phyloP scores from a whole-genome alignment of 2,113 vertebrate genomes.

The Eurystomus gularis region DNA sequence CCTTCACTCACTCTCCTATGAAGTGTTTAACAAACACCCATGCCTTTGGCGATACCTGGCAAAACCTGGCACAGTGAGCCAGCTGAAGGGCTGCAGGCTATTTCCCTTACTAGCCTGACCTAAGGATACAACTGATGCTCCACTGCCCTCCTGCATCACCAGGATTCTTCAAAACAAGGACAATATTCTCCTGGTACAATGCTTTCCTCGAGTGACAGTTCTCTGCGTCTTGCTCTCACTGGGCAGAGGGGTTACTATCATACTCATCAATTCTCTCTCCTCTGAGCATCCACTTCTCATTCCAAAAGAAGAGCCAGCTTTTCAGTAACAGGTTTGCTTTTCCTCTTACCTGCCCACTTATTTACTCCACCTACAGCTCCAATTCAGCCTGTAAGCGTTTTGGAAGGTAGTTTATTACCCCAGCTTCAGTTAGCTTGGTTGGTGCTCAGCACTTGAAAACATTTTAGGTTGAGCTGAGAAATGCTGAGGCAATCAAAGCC shows the following conservation, averaged over 20 bases:
- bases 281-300: neutral
- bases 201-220: neutral
- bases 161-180: neutral
- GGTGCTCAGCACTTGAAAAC: neutral
- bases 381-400: neutral
- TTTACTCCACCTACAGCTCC: neutral
- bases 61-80: neutral
- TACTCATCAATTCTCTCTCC: neutral
- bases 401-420: neutral
- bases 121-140: neutral
- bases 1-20: neutral
- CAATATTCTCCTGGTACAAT: neutral
- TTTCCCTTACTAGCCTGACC: neutral
- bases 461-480: neutral
- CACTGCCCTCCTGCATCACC: neutral
- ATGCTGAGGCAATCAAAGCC: neutral
- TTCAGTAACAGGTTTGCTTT: neutral
- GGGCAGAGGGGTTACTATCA: neutral
- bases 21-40: neutral
- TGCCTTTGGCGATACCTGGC: neutral
- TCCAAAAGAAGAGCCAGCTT: neutral
- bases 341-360: neutral
- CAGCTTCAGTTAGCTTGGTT: neutral
- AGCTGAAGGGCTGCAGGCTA: neutral
- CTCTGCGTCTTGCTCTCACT: neutral